Percentiles rank a stretch among this genome's conserved stretches.
Conservation (phyloP, 2,797 vertebrate genomes). For the Huso huso region DNA sequence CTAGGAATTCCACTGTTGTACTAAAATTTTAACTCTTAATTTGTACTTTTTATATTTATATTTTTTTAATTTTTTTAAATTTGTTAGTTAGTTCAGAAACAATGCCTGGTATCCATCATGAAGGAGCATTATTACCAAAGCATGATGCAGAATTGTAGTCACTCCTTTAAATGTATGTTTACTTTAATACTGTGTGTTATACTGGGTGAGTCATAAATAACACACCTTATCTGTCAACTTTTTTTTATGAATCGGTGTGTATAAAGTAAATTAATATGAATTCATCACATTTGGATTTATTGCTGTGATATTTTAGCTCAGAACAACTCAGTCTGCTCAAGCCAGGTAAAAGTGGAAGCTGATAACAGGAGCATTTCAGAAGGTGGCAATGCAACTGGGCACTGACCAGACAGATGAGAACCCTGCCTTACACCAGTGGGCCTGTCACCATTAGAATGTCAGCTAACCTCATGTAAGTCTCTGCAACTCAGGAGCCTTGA, state of each 20-base stretch:
- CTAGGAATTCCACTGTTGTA: too few species aligned
- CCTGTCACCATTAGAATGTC: background rate
- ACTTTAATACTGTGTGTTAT: too few species aligned
- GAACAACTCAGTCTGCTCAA: background rate
- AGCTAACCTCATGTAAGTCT: background rate
- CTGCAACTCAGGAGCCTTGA: background rate
- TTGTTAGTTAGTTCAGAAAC: too few species aligned
- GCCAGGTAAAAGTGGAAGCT: background rate
- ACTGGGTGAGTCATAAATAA: background rate
- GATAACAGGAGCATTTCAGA: background rate
- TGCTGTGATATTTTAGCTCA: background rate
- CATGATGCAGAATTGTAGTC: too few species aligned
- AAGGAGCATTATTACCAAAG: too few species aligned
- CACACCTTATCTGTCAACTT: background rate
- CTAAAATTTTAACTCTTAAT: too few species aligned
- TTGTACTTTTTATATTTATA: too few species aligned
- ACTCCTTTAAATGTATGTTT: too few species aligned
- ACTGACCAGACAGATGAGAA: background rate
- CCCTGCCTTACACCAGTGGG: background rate
- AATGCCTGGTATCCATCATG: too few species aligned
- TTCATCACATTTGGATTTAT: background rate
- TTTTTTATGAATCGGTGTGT: too few species aligned
- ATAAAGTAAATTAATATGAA: too few species aligned
- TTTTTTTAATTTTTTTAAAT: too few species aligned
- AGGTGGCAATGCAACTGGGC: background rate